Base-by-base conservation (phyloP, 2,797 vertebrate species). In the Geotrypetes seraphini region DNA sequence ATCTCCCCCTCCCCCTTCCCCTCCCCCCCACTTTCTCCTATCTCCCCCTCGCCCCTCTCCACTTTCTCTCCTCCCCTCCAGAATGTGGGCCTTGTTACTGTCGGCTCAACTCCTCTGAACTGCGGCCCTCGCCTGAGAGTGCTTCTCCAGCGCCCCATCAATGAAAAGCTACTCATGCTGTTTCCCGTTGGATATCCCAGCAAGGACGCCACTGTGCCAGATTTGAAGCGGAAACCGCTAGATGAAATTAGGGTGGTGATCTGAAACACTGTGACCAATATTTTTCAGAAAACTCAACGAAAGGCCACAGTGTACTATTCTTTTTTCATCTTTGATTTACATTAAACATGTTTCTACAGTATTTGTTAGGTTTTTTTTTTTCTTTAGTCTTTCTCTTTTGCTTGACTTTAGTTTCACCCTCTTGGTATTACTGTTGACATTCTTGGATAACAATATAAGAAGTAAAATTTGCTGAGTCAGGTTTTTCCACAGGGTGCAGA, bases 81-180 rank as follows among this genome's bases (percentile, higher is more conserved):
- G 94, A 94, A 96, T 0, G 90, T 51, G 0, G 95, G 94, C 5
- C 83, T 97, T 19, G 91, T 88, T 39, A 96, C 93, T 0, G 91
- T 97, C 55, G 94, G 93, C 1, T 75, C 94, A 5, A 96, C 92
- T 0, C 94, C 94, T 7, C 76, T 99, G 28, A 99, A 99, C 77
- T 97, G 95, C 0, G 91, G 95, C 2, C 89, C 91, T 3, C 84
- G 84, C 19, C 86, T 97, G 25, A 75, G 90, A 30, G 22, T 37
- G 10, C 78, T 99, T 33, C 85, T 99, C 25, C 71, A 54, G 11
- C 84, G 94, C 1, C 94, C 93, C 0, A 38, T 55, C 4, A 92
- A 96, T 2, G 95, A 99, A 67, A 99, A 99, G 60, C 72, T 99
- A 13, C 70, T 99, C 50, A 33, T 99, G 75, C 59, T 99, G 14